These are phyloP conservation scores for Ispidina lecontei DNA, from an alignment of 2,797 vertebrate genomes.

Conservation along the genomic window DNA sequence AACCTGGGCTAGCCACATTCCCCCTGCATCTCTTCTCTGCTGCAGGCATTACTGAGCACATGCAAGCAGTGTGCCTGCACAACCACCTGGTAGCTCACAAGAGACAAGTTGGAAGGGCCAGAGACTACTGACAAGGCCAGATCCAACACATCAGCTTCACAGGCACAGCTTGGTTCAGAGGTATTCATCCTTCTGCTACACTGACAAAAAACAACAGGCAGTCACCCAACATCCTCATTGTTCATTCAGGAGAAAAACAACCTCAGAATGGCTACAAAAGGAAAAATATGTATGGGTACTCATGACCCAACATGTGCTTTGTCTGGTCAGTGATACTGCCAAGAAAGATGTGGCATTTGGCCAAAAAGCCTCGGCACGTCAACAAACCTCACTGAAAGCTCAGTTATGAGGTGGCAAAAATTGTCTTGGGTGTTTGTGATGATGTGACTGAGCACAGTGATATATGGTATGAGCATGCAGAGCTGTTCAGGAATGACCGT, in stretches of 20 bases:
- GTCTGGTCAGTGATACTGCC: slow-evolving; percentile 37
- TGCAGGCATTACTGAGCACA: background rate
- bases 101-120: background rate
- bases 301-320: slow-evolving; percentile 18
- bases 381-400: slow-evolving; percentile 16
- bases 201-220: slow-evolving; percentile 25
- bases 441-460: background rate
- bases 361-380: slow-evolving; percentile 23
- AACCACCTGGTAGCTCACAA: background rate
- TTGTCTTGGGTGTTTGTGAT: background rate
- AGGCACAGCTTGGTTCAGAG: background rate
- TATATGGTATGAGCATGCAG: background rate
- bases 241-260: background rate
- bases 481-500: background rate
- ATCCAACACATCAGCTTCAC: background rate
- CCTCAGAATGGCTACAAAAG: background rate
- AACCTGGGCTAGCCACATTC: accelerated
- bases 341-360: slow-evolving; percentile 9
- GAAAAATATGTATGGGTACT: slow-evolving; percentile 2
- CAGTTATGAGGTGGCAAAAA: slow-evolving; percentile 7
- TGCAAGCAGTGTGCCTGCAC: accelerated
- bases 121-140: background rate
- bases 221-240: slow-evolving; percentile 21
- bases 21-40: accelerated
- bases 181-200: background rate